Conservation (phyloP, 2,888 invertebrate genomes). For the Agrochola lota region DNA sequence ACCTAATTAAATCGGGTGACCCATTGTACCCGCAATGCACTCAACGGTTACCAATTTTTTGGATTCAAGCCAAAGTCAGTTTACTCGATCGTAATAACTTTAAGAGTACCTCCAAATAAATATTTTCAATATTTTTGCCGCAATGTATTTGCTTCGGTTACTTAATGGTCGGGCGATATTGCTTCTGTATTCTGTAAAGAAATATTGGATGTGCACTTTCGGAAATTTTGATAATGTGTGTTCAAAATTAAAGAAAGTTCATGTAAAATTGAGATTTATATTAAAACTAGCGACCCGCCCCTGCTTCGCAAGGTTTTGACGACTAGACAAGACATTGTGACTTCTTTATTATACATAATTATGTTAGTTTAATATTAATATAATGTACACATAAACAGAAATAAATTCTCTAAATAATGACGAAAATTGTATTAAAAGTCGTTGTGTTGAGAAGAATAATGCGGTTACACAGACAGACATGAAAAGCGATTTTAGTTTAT, state of each 20-base stretch:
- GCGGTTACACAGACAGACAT: not conserved
- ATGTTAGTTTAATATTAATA: not conserved
- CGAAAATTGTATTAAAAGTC: not conserved
- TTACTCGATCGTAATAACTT: slow-evolving; percentile 60
- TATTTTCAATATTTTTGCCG: slow-evolving; percentile 54
- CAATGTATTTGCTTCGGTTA: slow-evolving; percentile 50
- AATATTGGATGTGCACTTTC: slow-evolving; percentile 14
- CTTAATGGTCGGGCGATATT: slow-evolving; percentile 36
- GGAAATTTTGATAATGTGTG: not conserved
- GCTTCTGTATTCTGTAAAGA: slow-evolving; percentile 17
- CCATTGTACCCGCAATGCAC: slow-evolving; percentile 64
- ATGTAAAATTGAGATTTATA: not conserved
- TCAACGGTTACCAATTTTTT: slow-evolving; percentile 60
- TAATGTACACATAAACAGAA: not conserved
- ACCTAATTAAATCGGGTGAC: slow-evolving; percentile 65
- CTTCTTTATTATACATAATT: not conserved
- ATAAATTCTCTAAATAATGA: not conserved
- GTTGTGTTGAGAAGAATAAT: not conserved
- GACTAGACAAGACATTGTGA: not conserved
- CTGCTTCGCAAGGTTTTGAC: not conserved
- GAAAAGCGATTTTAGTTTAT: not conserved
- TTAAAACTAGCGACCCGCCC: too few relatives aligned
- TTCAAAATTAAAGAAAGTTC: not conserved
- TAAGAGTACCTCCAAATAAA: slow-evolving; percentile 60
- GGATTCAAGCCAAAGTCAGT: slow-evolving; percentile 60